Evolutionary conservation across 2,797 vertebrate genomes (phyloP).

Genomic region (Xenentodon cancila): DNA sequence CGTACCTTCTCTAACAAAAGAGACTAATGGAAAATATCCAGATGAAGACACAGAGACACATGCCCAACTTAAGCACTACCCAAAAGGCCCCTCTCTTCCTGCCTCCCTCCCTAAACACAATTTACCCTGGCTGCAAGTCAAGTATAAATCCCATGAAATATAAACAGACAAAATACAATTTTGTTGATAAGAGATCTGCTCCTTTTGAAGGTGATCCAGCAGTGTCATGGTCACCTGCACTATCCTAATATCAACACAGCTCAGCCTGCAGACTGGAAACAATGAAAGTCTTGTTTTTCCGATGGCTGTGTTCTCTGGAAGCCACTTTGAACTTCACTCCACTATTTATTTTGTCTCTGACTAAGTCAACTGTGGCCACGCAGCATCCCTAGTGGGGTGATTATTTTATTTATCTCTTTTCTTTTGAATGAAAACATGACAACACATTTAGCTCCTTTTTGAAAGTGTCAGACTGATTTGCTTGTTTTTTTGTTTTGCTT

Average conservation of each 20-base stretch:
- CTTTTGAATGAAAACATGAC: conserved; percentile 41
- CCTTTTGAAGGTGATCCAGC: conserved; percentile 47
- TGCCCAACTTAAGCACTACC: conserved; percentile 3
- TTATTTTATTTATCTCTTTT: not conserved
- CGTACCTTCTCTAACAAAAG: conserved; percentile 15
- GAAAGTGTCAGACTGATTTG: not conserved
- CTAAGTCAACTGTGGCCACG: conserved; percentile 52
- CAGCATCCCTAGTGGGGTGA: conserved; percentile 29
- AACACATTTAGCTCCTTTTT: conserved; percentile 1
- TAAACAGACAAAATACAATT: conserved; percentile 34
- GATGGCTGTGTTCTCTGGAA: conserved; percentile 43
- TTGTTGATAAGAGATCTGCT: conserved; percentile 19
- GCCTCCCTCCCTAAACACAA: conserved; percentile 1
- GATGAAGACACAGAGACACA: not conserved
- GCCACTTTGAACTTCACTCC: conserved; percentile 39
- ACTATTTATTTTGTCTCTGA: conserved; percentile 63
- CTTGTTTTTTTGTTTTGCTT: not conserved
- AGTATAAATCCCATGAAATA: not conserved
- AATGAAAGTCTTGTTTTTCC: conserved; percentile 56
- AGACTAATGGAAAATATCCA: conserved; percentile 12
- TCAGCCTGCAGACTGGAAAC: conserved; percentile 46
- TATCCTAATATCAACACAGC: conserved; percentile 40
- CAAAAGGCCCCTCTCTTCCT: not conserved
- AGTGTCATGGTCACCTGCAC: conserved; percentile 47
- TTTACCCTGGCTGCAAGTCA: conserved; percentile 11